Evolutionary conservation across 2,797 vertebrate species (phyloP).

Genomic region (Liasis olivaceus): DNA sequence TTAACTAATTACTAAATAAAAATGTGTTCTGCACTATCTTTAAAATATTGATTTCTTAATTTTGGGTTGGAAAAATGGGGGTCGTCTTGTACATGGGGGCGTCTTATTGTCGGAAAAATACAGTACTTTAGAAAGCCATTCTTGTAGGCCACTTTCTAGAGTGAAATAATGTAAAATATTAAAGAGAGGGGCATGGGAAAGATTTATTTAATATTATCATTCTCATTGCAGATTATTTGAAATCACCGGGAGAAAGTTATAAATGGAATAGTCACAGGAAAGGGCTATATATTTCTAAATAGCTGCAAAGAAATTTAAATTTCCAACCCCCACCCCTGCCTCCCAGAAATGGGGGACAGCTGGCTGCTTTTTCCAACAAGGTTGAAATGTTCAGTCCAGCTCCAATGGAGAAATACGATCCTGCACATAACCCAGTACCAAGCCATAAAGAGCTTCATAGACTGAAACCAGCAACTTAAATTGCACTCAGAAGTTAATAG

Average conservation of each 20-base stretch:
- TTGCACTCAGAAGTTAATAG: neutral
- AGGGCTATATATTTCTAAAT: neutral
- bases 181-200: neutral
- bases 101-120: no score
- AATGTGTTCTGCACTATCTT: no score
- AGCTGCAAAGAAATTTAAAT: no score
- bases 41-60: no score
- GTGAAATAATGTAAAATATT: neutral
- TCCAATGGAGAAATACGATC: neutral
- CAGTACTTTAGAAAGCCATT: neutral
- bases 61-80: no score
- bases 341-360: no score
- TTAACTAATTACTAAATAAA: no score
- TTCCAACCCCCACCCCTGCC: no score
- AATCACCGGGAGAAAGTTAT: neutral
- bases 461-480: neutral
- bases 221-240: neutral
- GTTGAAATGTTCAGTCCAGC: no score
- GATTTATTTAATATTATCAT: neutral
- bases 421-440: neutral
- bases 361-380: no score
- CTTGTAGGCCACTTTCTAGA: neutral
- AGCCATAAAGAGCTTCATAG: neutral
- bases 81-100: no score
- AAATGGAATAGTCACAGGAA: neutral